These are phyloP conservation scores for Danio albolineatus DNA, from an alignment of 2,797 vertebrate species.

Conservation along the genomic window DNA sequence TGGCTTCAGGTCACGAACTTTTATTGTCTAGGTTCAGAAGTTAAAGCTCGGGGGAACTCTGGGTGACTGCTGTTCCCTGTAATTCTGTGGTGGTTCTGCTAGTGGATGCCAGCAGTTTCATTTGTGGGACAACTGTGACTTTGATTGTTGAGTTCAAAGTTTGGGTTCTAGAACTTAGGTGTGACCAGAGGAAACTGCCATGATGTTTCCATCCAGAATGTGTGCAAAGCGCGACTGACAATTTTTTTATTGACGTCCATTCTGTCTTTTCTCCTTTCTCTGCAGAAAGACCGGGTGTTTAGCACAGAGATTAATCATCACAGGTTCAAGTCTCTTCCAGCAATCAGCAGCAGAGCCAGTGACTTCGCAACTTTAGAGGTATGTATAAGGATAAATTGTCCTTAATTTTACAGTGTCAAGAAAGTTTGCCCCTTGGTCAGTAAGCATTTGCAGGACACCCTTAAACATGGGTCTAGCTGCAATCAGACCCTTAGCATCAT, in stretches of 20 bases:
- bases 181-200: conserved; percentile 48
- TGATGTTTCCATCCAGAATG: conserved; percentile 29
- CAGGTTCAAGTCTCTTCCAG: conserved; percentile 83
- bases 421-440: no score
- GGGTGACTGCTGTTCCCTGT: conserved; percentile 65
- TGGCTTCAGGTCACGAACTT: conserved; percentile 82
- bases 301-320: conserved; percentile 79
- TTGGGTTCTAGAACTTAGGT: conserved; percentile 21
- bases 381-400: conserved; percentile 61
- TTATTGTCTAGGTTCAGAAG: conserved; percentile 81
- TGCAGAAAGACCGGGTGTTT: conserved; percentile 80
- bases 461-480: no score
- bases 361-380: conserved; percentile 84
- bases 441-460: no score
- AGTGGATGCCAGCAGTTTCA: conserved; percentile 47
- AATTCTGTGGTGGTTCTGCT: conserved; percentile 58
- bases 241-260: conserved; percentile 40
- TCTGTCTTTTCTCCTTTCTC: conserved; percentile 67
- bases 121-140: conserved; percentile 35
- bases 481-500: no score
- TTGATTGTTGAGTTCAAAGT: conserved; percentile 35
- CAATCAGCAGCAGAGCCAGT: conserved; percentile 81
- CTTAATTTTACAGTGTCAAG: no score
- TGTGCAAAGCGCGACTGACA: background rate
- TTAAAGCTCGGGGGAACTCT: conserved; percentile 78